Base-by-base conservation (phyloP, 1,140 invertebrate species). In the Pogonomyrmex californicus region DNA sequence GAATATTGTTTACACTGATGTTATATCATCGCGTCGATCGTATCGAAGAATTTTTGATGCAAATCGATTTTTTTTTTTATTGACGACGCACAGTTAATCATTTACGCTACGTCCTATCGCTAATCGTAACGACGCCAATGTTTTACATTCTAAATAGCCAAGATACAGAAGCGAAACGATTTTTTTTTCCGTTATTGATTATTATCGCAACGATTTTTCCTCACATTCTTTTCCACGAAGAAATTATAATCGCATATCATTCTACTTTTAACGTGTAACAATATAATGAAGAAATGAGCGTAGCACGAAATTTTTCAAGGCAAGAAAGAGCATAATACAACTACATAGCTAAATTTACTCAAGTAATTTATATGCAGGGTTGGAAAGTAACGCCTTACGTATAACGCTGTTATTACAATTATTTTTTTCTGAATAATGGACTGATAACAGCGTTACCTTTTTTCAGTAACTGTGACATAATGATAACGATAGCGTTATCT, bases 1-100 rank as follows among this genome's bases (percentile, higher is more conserved):
- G 30, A 70, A 12, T 75, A 36, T 73, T 38, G 9, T 81, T 81
- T n/a, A 33, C 17, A 58, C 44, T 14, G 58, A 41, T 14, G 3
- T 78, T 23, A 23, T 23, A 23, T 23, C 2, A n/a, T 82, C 38
- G 54, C 41, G 23, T 60, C 54, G 41, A 47, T 83, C 7, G 47
- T 51, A 73, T 73, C 79, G 47, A 70, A 36, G 49, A 70, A 54
- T 68, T 38, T 83, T 75, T 17, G 79, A 82, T 58, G 33, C 41
- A 62, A 73, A 4, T 44, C 44, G 10, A 70, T 47, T 23, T 23
- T n/a, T 36, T 47, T n/a, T 36, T 5, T 71, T 58, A 44, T 79
- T 51, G 63, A 47, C 30, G 6, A 83, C 60, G 30, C 10, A 60
- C 30, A 36, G n/a, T 49, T 23, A 47, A 60, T 60, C 7, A 62